Evolutionary conservation across 2,888 invertebrate genomes (phyloP).

Genomic region (Nymphalis c-album): DNA sequence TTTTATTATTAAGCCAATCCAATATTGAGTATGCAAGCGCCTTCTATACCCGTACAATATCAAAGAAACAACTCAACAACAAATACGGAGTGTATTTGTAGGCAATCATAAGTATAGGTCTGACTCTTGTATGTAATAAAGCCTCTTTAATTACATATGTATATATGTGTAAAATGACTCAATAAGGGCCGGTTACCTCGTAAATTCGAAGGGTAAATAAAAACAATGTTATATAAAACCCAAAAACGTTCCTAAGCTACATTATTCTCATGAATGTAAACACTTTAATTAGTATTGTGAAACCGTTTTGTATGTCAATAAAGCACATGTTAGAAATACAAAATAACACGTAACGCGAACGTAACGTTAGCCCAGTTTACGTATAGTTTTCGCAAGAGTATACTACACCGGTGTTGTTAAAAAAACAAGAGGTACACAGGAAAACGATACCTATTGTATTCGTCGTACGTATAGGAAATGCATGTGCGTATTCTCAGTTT

Average conservation of each 20-base stretch:
- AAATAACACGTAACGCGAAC: slow-evolving; percentile 55
- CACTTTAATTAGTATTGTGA: slow-evolving; percentile 54
- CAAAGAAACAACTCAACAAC: too few species aligned
- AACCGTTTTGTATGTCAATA: slow-evolving; percentile 58
- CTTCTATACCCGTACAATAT: too few species aligned
- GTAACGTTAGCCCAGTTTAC: slow-evolving; percentile 53
- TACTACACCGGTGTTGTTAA: slow-evolving; percentile 20
- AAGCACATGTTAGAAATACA: slow-evolving; percentile 53
- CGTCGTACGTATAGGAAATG: slow-evolving; percentile 1
- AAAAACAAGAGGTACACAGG: slow-evolving; percentile 1
- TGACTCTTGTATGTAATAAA: too few species aligned
- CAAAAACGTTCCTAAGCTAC: slow-evolving; percentile 11
- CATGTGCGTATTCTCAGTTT: slow-evolving; percentile 5
- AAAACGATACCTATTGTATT: slow-evolving; percentile 11
- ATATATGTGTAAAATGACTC: background rate
- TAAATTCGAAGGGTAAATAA: background rate
- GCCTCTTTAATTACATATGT: too few species aligned
- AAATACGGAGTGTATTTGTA: too few species aligned
- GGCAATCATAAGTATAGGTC: too few species aligned
- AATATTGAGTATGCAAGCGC: too few species aligned
- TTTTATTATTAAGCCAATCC: too few species aligned
- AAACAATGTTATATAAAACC: slow-evolving; percentile 14
- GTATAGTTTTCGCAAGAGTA: slow-evolving; percentile 57
- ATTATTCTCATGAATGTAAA: slow-evolving; percentile 43
- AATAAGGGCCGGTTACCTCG: background rate